phyloP scores from a whole-genome alignment of 2,797 vertebrate species.

The Mormyrus hasselquistii region DNA sequence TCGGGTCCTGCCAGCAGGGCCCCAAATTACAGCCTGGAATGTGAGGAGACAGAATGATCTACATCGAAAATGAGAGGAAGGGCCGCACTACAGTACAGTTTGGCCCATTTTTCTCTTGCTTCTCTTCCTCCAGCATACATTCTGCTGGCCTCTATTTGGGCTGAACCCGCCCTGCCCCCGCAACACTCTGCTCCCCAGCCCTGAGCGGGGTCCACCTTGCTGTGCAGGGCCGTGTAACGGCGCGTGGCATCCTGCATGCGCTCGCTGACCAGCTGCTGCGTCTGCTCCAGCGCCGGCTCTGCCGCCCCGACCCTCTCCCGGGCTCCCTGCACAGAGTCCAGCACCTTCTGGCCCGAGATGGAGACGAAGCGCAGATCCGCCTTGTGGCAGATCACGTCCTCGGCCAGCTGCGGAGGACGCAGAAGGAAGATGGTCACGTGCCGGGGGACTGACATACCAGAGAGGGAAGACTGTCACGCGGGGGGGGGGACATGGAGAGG shows the following conservation, averaged over 20 bases:
- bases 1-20: background rate
- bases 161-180: background rate
- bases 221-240: slow-evolving; percentile 77
- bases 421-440: background rate
- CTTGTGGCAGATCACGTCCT: slow-evolving; percentile 95
- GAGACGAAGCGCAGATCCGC: slow-evolving; percentile 91
- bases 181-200: background rate
- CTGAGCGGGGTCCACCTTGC: slow-evolving; percentile 65
- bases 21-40: background rate
- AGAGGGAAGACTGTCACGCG: background rate
- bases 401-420: slow-evolving; percentile 54
- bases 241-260: slow-evolving; percentile 77
- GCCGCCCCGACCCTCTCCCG: slow-evolving; percentile 55
- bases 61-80: background rate
- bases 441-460: too few relatives aligned
- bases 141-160: background rate
- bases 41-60: background rate
- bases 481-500: background rate
- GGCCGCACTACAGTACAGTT: background rate
- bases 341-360: slow-evolving; percentile 90
- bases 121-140: background rate
- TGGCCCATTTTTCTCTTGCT: background rate
- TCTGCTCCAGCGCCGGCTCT: slow-evolving; percentile 54
- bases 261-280: slow-evolving; percentile 68
- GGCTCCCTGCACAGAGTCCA: slow-evolving; percentile 67